Evolutionary conservation across 1,140 invertebrate genomes (phyloP), one percentile per base, ranked within the genome.

Genomic region (Diorhabda elongata): DNA sequence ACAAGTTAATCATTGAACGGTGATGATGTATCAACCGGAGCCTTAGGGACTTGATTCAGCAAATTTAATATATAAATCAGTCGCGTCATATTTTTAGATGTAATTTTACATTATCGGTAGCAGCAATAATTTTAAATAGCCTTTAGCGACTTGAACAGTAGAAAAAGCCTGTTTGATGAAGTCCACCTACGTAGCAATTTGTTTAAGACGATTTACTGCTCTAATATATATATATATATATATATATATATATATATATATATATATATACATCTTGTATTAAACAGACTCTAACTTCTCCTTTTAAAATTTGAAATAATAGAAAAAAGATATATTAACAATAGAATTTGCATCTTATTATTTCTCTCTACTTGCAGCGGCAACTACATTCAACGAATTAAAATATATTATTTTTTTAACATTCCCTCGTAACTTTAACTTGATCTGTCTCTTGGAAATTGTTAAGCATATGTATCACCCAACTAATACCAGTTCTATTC

Each of bases 91-190:
- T 65, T 57, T 65, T 65, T 58, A 44, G 64, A 65, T 26, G 52
- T 58, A 57, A 65, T 57, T 44, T 26, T 44, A 62, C 44, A 44
- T 57, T 57, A 41, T 65, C 64, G 52, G 64, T 65, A 65, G 64
- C 64, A 7, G 52, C 47, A 58, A 65, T 65, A 65, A 65, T 65
- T 65, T 65, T 43, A 58, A 65, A 45, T 65, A 65, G 64, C 64
- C 64, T 57, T 47, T 65, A 65, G 64, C 64, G 47, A 65, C 64
- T 6, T 11, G 6, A 42, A 42, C 52, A 58, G 64, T 64, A 64
- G 52, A 65, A 52, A 6, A 52, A 8, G 4, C 6, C 64, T 52
- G 42, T 52, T 65, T 65, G 43, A 65, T 65, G 58, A 58, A 41
- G 64, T 65, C 64, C 64, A 58, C 64, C 64, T 43, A 65, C 64